Evolutionary conservation across 2,113 vertebrate genomes (phyloP), one percentile per base, ranked within the genome.

Genomic region (Melanocharis versteri): DNA sequence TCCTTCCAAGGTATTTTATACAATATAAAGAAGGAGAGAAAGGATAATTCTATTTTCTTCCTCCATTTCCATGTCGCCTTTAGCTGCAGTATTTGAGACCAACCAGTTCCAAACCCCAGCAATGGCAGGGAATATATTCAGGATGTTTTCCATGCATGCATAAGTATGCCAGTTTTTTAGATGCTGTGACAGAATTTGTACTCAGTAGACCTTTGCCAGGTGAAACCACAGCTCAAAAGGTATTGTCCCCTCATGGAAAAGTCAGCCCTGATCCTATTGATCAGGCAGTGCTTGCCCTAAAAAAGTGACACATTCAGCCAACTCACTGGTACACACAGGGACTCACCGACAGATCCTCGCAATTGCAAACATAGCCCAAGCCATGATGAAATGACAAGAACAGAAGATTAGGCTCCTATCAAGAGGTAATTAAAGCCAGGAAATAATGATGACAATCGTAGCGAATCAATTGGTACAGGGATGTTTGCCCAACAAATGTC

Each of bases 401-500:
- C 14, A 92, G 83, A 87, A 83, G 50, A 96, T 90, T 79, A 81
- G 82, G 68, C 51, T 91, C 70, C 84, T 83, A 89, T 97, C 84
- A 94, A 90, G 83, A 87, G 64, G 45, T 83, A 90, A 94, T 97
- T 95, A 94, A 91, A 97, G 47, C 17, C 72, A 90, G 81, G 64
- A 95, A 75, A 90, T 90, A 96, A 82, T 54, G 13, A 65, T 78
- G 88, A 40, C 81, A 83, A 86, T 92, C 47, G 7, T 35, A 57
- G 54, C 24, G 15, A 90, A 87, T 88, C 61, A 82, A 37, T 84
- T 40, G 58, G 35, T 65, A n/a, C 24, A 54, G 77, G 89, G 89
- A 93, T 97, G 95, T 97, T 97, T 97, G 93, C 69, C 92, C 91
- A 93, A 73, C 84, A 90, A 95, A 97, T 94, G 79, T 85, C 62